phyloP scores from a whole-genome alignment of 2,797 vertebrate genomes.

The Pipistrellus pipistrellus region DNA sequence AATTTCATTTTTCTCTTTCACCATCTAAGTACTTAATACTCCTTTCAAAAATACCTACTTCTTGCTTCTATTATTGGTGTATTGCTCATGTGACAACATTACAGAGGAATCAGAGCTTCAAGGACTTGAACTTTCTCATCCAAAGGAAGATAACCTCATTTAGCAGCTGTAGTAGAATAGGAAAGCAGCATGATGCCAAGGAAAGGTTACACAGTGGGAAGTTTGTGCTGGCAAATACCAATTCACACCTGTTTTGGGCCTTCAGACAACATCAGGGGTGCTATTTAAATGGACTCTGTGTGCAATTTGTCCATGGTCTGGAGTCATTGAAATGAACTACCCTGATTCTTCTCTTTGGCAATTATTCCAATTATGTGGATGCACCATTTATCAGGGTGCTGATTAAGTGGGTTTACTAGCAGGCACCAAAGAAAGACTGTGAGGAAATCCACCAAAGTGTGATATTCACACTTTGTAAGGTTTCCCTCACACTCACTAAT shows the following conservation, averaged over 20 bases:
- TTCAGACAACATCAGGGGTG: constrained; percentile 67
- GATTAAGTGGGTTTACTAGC: constrained; percentile 62
- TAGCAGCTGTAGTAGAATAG: constrained; percentile 66
- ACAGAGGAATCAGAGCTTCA: constrained; percentile 59
- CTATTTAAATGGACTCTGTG: constrained; percentile 77
- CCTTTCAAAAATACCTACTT: constrained; percentile 13
- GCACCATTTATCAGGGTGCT: constrained; percentile 63
- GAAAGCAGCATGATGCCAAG: constrained; percentile 66
- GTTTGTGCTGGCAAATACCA: constrained; percentile 73
- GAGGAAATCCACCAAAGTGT: constrained; percentile 23
- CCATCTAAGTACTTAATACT: constrained; percentile 23
- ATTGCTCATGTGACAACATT: constrained; percentile 14
- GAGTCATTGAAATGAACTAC: constrained; percentile 69
- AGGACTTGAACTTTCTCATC: constrained; percentile 64
- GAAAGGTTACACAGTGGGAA: constrained; percentile 62
- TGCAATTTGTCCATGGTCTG: constrained; percentile 62
- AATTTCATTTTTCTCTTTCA: constrained; percentile 57
- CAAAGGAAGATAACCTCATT: constrained; percentile 67
- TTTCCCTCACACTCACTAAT: background rate
- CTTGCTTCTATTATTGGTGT: constrained; percentile 60
- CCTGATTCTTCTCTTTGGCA: constrained; percentile 72
- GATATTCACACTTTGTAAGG: background rate
- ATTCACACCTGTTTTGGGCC: constrained; percentile 70
- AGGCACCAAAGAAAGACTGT: constrained; percentile 8
- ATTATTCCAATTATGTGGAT: constrained; percentile 35